Conservation (phyloP, 2,888 invertebrate species). For the Eurytoma californica region DNA sequence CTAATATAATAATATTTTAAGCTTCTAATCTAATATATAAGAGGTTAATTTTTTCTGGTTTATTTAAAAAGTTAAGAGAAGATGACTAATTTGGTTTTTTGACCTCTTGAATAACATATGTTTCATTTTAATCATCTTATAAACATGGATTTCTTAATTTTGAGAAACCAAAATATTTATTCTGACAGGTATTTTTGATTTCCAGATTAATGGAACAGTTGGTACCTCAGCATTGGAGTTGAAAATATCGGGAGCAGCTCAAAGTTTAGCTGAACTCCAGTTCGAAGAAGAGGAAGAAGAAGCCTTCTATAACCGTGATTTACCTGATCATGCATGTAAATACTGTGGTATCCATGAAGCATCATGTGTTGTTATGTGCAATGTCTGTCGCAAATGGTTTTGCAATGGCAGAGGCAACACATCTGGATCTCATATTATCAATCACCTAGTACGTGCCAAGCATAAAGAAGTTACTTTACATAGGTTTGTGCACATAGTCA, state of each 20-base stretch:
- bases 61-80: no score
- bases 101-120: no score
- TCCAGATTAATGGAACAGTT: slow-evolving; percentile 83
- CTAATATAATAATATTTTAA: no score
- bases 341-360: slow-evolving; percentile 99
- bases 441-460: slow-evolving; percentile 98
- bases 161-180: background rate
- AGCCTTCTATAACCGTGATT: slow-evolving; percentile 89
- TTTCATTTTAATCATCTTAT: background rate
- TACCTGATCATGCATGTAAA: slow-evolving; percentile 98
- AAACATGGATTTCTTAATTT: background rate
- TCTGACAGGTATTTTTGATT: slow-evolving; percentile 10
- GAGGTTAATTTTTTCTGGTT: no score
- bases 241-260: slow-evolving; percentile 83
- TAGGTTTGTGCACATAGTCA: slow-evolving; percentile 67
- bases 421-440: slow-evolving; percentile 98
- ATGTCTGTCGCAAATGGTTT: slow-evolving; percentile 99
- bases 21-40: no score
- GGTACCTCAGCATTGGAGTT: slow-evolving; percentile 76
- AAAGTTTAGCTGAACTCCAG: slow-evolving; percentile 90
- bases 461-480: slow-evolving; percentile 99
- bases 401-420: slow-evolving; percentile 99
- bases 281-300: slow-evolving; percentile 98
- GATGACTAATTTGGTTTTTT: no score
- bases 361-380: slow-evolving; percentile 98